phyloP scores from a whole-genome alignment of 1,140 invertebrate genomes.

The Saccostrea cuccullata region DNA sequence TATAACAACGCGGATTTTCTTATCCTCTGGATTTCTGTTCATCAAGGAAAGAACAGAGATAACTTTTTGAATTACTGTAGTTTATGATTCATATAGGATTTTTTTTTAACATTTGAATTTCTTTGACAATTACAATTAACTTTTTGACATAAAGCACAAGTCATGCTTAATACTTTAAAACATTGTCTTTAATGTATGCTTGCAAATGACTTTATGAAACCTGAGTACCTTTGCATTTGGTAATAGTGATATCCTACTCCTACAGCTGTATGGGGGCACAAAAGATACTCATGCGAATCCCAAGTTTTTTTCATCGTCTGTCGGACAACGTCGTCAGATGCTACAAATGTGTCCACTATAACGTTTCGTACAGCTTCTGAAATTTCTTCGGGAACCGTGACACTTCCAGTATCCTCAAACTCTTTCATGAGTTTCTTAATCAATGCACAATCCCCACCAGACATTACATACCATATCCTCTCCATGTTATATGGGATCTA shows the following conservation, averaged over 20 bases:
- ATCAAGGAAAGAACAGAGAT: no score
- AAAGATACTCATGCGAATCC: constrained; percentile 76
- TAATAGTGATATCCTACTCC: constrained; percentile 77
- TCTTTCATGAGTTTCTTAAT: constrained; percentile 69
- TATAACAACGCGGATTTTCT: constrained; percentile 67
- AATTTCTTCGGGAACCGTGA: constrained; percentile 68
- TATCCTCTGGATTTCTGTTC: not conserved
- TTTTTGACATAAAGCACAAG: not conserved
- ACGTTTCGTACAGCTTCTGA: constrained; percentile 60
- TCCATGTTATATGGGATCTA: constrained; percentile 79
- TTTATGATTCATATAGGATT: no score
- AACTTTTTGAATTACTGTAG: no score
- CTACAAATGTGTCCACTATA: constrained; percentile 64
- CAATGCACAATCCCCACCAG: constrained; percentile 62
- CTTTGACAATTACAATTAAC: no score
- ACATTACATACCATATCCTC: constrained; percentile 76
- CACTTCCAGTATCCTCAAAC: constrained; percentile 67
- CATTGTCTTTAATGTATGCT: not conserved
- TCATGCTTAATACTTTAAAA: not conserved
- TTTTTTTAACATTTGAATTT: no score
- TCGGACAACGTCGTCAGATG: constrained; percentile 72
- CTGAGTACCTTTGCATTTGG: constrained; percentile 46
- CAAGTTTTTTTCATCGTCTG: constrained; percentile 75
- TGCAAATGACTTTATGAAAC: not conserved
- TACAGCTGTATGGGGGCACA: constrained; percentile 80